Evolutionary conservation across 1,140 invertebrate genomes (phyloP), one percentile per base, ranked within the genome.

Genomic region (Halictus rubicundus): DNA sequence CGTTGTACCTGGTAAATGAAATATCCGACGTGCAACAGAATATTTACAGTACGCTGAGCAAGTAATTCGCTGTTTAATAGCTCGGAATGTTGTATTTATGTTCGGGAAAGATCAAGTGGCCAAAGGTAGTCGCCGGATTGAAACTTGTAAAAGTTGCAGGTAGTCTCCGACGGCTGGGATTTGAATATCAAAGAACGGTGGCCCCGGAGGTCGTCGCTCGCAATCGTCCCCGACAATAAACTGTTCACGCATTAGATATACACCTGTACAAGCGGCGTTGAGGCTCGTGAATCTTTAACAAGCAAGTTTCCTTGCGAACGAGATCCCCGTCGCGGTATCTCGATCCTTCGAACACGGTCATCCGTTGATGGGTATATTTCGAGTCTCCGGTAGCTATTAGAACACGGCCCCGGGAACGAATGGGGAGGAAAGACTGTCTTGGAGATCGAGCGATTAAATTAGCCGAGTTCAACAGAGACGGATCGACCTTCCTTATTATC

Each of bases 361-460:
- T 77, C 61, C 74, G 76, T 84, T 63, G 21, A n/a, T 21, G 25
- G 46, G 10, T 85, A 85, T 85, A 85, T 85, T 80, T 84, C 69
- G 83, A 72, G 37, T 19, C 21, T 12, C 16, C 23, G 32, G 46
- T 65, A 32, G 57, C 76, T 84, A 84, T 84, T 84, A 39, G 49
- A 27, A 72, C 42, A 14, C 63, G 37, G 49, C 57, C 57, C 25
- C 57, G 70, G 68, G 57, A 80, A 85, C 81, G 73, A 81, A 78
- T 60, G 23, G 37, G n/a, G n/a, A 32, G 60, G 60, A 68, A 59
- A 76, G 52, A 46, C 60, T 77, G 80, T 84, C 80, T 69, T 63
- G n/a, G 46, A 74, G 83, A 74, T 32, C 68, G 81, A 68, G 39
- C 76, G 77, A 90, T 89, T 72, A 74, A 72, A 78, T 89, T 88